Evolutionary conservation across 2,888 invertebrate genomes (phyloP).

Genomic region (Brachyptera putata): DNA sequence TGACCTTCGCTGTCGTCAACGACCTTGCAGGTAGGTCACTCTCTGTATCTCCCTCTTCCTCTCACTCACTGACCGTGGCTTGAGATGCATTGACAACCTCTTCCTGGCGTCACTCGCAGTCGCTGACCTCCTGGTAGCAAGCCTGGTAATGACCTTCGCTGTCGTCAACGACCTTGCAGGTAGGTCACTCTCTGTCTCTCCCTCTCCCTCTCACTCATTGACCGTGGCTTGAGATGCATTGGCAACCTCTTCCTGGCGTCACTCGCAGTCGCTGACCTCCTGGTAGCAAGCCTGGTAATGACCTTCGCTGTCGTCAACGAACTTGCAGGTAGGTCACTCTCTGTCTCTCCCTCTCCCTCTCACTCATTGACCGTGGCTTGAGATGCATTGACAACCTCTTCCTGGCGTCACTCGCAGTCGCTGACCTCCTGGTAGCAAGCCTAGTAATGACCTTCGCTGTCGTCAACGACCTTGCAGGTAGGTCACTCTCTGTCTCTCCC

Average conservation of each 20-base stretch:
- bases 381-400: constrained; percentile 87
- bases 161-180: too few species aligned
- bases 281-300: too few species aligned
- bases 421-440: constrained; percentile 94
- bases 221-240: too few species aligned
- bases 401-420: constrained; percentile 93
- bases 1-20: constrained; percentile 98
- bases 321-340: constrained; percentile 48
- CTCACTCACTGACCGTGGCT: neutral
- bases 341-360: too few species aligned
- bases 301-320: constrained; percentile 98
- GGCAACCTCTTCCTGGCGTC: too few species aligned
- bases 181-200: too few species aligned
- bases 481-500: too few species aligned
- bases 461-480: too few species aligned
- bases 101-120: constrained; percentile 95
- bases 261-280: too few species aligned
- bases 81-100: constrained; percentile 82
- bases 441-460: constrained; percentile 99
- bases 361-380: constrained; percentile 87
- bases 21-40: constrained; percentile 57
- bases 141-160: too few species aligned
- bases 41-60: neutral
- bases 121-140: constrained; percentile 94
- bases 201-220: too few species aligned